phyloP scores from a whole-genome alignment of 2,797 vertebrate species.

The Myotis vivesi region DNA sequence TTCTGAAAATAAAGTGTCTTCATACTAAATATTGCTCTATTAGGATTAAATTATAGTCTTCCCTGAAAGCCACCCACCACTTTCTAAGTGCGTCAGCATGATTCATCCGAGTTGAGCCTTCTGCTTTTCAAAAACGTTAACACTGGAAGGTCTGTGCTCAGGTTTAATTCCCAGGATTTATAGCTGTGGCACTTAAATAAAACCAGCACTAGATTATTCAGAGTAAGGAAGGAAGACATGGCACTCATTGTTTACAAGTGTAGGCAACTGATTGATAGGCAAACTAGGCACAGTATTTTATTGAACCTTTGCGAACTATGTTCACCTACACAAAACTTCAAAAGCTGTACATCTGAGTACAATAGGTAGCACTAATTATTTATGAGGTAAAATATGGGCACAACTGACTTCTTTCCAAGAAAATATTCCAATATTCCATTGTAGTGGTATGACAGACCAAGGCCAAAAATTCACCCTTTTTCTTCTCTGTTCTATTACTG shows the following conservation, averaged over 20 bases:
- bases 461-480: not conserved
- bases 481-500: not conserved
- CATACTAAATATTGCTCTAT: conserved; percentile 48
- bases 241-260: not conserved
- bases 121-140: not conserved
- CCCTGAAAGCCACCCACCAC: not conserved
- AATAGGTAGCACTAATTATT: not conserved
- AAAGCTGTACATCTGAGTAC: not conserved
- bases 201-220: conserved; percentile 12
- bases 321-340: not conserved
- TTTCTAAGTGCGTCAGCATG: not conserved
- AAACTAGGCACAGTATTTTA: conserved; percentile 12
- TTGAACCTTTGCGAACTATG: not conserved
- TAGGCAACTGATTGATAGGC: not conserved
- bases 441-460: not conserved
- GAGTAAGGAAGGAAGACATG: conserved; percentile 21
- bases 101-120: not conserved
- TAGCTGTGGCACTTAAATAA: not conserved
- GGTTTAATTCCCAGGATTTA: conserved; percentile 8
- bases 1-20: conserved; percentile 38
- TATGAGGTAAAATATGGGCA: conserved; percentile 27
- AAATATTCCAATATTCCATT: not conserved
- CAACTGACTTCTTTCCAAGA: not conserved
- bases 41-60: conserved; percentile 6
- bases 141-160: not conserved